These are phyloP conservation scores for Kryphioiulus occultus DNA, from an alignment of 2,888 invertebrate species.

Conservation along the genomic window DNA sequence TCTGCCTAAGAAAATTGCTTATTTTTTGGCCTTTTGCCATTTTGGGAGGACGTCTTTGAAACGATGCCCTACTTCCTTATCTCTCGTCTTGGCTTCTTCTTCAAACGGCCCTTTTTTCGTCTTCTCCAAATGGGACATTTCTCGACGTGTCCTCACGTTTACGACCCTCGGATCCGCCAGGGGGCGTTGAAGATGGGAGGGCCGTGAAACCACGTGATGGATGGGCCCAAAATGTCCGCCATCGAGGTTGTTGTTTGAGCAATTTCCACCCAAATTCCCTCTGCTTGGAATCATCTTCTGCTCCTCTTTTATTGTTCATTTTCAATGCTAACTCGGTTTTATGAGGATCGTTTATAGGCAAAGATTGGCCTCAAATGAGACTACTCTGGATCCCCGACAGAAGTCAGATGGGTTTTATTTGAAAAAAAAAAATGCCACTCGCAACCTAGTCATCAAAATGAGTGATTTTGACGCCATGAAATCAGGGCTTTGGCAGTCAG, in stretches of 20 bases:
- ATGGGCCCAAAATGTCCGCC: not conserved
- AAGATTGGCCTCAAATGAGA: conserved; percentile 35
- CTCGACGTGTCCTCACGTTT: conserved; percentile 12
- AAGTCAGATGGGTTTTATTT: not conserved
- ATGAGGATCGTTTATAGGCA: conserved; percentile 22
- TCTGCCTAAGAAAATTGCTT: conserved; percentile 35
- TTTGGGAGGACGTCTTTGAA: not conserved
- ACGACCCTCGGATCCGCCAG: not conserved
- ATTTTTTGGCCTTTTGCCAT: conserved; percentile 29
- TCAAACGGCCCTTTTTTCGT: not conserved
- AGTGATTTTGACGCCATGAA: not conserved
- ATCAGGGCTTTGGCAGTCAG: not conserved
- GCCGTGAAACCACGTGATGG: not conserved
- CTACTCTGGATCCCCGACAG: not conserved
- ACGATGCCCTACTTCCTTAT: not conserved
- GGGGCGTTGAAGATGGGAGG: not conserved
- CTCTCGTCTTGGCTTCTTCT: not conserved
- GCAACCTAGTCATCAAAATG: not conserved
- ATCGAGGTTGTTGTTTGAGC: conserved; percentile 9
- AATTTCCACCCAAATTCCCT: not conserved
- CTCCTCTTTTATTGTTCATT: not conserved
- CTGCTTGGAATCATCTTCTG: not conserved
- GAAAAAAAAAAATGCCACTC: not conserved
- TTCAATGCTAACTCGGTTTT: conserved; percentile 30
- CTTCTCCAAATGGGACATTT: not conserved